Evolutionary conservation across 2,888 invertebrate species (phyloP), one percentile per base, ranked within the genome.

Genomic region (Drosophila mulleri): DNA sequence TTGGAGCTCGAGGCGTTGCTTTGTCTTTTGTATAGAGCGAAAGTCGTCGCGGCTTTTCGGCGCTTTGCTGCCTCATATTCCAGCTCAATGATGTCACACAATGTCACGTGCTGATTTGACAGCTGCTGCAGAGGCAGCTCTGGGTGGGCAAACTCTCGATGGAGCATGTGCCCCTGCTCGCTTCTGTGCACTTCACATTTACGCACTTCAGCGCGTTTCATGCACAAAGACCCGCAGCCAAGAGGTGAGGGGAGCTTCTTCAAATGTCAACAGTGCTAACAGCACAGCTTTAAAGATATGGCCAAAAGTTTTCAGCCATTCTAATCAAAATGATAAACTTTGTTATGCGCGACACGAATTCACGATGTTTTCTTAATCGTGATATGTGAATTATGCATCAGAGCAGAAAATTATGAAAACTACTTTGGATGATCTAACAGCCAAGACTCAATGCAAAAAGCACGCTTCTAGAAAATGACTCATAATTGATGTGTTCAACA

Each of bases 71-170:
- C 63, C 68, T 77, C 76, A 75, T 75, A 80, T 87, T 89, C 84
- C 89, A 89, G 86, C 83, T 89, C 88, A 89, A 86, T 89, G 89
- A 84, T 83, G 80, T 74, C 84, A 78, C 74, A 89, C 89, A 89
- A 89, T 88, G 85, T 87, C 87, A 88, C 83, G 84, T 86, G 83
- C 86, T 87, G 83, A 78, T 77, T 82, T 83, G 68, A 66, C 69
- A 69, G 67, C 65, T 70, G 71, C 71, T 64, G 56, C 67, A 64
- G 35, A 57, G 52, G 26, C 58, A 9, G 62, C 53, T 41, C 42
- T 54, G 37, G 18, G 26, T 67, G 54, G 42, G 56, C 58, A 32
- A 56, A 45, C 70, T 67, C 72, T 60, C 65, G 72, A 53, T 61
- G 72, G 66, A 44, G 67, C 72, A 58, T 62, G 62, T 72, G 67